Evolutionary conservation across 1,140 invertebrate species (phyloP), one percentile per base, ranked within the genome.

Genomic region (Neodiprion lecontei): DNA sequence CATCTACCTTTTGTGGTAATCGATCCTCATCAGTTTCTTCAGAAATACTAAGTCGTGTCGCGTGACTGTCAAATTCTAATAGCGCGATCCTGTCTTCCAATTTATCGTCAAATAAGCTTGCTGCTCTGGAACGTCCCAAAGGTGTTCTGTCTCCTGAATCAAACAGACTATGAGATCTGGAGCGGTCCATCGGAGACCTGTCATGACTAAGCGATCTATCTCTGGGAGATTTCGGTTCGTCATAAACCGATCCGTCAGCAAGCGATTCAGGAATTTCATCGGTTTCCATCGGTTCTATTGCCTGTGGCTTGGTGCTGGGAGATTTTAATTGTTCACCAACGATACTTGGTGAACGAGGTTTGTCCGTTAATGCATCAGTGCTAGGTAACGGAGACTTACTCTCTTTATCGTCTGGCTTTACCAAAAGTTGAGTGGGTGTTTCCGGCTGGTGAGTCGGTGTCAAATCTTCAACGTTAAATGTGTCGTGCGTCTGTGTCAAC

Each of bases 31-130:
- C 61, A 48, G 72, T 78, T 71, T 81, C 79, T 76, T 82, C 79
- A 10, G 74, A 67, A 67, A 77, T 74, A 14, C 67, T 23, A 0
- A 21, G 9, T 40, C 40, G 73, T 8, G 72, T 67, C 9, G 21
- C 9, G 48, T 77, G 69, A 5, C 74, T 74, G 7, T 28, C 67
- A 14, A 72, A 48, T 2, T 74, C 76, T 8, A 77, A 23, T 61
- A 78, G 14, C 47, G 17, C 14, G 10, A 75, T 28, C 17, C 78
- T 78, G 72, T 17, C 21, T 61, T 23, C 80, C 14, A 12, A 11
- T 76, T 86, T 83, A 47, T 87, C 86, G 1, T 86, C 85, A 50
- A 80, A 83, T 70, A 86, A 77, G 78, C 86, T 87, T 1, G 81
- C 81, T n/a, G 83, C 80, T 79, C 85, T 80, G 1, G 87, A 87